Base-by-base conservation (phyloP, 1,140 invertebrate species). In the Drosophila kikkawai region DNA sequence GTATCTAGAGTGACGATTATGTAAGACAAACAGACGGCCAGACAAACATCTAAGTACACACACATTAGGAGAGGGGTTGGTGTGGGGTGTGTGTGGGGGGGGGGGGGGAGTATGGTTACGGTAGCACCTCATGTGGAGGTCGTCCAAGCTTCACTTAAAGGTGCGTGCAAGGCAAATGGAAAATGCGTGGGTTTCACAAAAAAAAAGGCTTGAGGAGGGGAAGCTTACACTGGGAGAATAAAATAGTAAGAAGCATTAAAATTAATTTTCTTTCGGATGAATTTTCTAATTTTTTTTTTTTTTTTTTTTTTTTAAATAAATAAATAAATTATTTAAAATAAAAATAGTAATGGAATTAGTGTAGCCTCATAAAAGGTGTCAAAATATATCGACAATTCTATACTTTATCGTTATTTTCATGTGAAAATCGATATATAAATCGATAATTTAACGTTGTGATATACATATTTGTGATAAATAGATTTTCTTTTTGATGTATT, bases 1-100 rank as follows among this genome's bases (percentile, higher is more conserved):
- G 84, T 90, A 88, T 73, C 85, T 90, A 82, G 81, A 90, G 79
- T 91, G 85, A 90, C 86, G 85, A 90, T 90, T 90, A 90, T 90
- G 85, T 90, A 90, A 90, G 86, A 82, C 79, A 88, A 90, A 85
- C 64, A 90, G 67, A 81, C 70, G 42, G 56, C 32, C 71, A 58
- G 67, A 80, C 85, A 90, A 84, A 90, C 83, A 87, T 87, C 84
- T 87, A 87, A 88, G 53, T 48, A 84, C 65, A 84, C 64, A 82
- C 65, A 55, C 83, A 80, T 48, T 29, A 29, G 7, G 8, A 42
- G 15, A 8, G 63, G 15, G 53, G 32, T 17, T 17, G 19, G 7
- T 13, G 37, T 8, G 19, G 13, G 45, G 15, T 29, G 11, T 15
- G 32, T 22, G 15, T 22, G 4, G 45, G 26, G 32, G 41, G 22